These are phyloP conservation scores for Liodrosophila aerea DNA, from an alignment of 2,888 invertebrate species.

Conservation along the genomic window DNA sequence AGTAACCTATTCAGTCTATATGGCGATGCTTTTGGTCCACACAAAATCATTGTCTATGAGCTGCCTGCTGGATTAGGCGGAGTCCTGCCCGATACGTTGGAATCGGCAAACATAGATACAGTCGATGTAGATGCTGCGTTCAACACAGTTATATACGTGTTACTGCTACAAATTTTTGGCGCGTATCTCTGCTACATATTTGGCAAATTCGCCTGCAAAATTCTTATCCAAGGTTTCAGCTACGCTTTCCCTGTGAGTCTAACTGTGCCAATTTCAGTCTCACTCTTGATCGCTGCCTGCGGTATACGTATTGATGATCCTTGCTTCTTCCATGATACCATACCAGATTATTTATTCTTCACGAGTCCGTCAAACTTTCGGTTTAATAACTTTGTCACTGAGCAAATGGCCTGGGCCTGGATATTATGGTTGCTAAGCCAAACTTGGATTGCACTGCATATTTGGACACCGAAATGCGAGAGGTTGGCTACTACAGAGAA, in stretches of 20 bases:
- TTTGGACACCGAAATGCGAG: slow-evolving; percentile 99
- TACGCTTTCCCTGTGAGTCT: slow-evolving; percentile 98
- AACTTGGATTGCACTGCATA: slow-evolving; percentile 97
- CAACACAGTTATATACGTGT: slow-evolving; percentile 89
- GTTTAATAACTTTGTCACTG: slow-evolving; percentile 91
- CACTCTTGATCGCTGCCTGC: slow-evolving; percentile 93
- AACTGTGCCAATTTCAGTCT: slow-evolving; percentile 94
- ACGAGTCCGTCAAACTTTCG: slow-evolving; percentile 92
- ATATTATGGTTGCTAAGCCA: slow-evolving; percentile 95
- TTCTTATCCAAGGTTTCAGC: slow-evolving; percentile 97
- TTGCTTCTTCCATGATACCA: slow-evolving; percentile 92
- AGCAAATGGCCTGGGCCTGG: slow-evolving; percentile 97
- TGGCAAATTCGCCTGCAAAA: slow-evolving; percentile 98
- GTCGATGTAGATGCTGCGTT: slow-evolving; percentile 88
- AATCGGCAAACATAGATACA: slow-evolving; percentile 89
- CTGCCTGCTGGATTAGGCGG: slow-evolving; percentile 79
- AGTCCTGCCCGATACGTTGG: slow-evolving; percentile 88
- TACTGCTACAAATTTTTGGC: slow-evolving; percentile 91
- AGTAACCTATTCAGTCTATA: slow-evolving; percentile 90
- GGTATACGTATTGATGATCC: slow-evolving; percentile 93
- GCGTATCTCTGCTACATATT: slow-evolving; percentile 95
- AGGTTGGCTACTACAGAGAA: slow-evolving; percentile 98
- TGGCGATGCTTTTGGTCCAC: slow-evolving; percentile 89
- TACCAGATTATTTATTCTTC: slow-evolving; percentile 96
- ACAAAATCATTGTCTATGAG: slow-evolving; percentile 90